These are phyloP conservation scores for Erythrocercus mccallii DNA, from an alignment of 2,113 vertebrate genomes.

Conservation along the genomic window DNA sequence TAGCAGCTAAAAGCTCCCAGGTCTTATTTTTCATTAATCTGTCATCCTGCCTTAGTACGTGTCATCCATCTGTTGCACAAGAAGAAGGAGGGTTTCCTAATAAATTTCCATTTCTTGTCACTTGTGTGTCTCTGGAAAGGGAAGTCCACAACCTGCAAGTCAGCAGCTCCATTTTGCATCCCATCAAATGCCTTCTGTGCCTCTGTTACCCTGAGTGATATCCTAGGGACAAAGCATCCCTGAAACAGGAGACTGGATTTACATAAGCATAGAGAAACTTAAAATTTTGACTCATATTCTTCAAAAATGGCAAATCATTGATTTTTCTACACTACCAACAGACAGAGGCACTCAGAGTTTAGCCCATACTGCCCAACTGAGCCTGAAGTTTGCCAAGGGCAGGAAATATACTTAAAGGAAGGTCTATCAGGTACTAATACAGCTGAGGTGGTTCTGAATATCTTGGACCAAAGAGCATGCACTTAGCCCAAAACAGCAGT, in stretches of 20 bases:
- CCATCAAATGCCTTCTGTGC: not conserved
- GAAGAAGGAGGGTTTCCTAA: not conserved
- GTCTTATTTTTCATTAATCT: not conserved
- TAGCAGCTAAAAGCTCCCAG: not conserved
- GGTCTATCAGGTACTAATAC: not conserved
- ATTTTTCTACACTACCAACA: not conserved
- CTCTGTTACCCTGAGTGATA: not conserved
- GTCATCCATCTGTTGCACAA: not conserved
- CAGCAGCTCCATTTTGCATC: not conserved
- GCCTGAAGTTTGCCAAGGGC: not conserved
- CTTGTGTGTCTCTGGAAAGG: not conserved
- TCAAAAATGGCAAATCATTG: not conserved
- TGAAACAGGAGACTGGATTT: not conserved
- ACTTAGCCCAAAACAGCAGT: not conserved
- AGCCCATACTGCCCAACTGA: not conserved
- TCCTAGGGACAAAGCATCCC: not conserved
- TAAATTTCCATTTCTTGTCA: not conserved
- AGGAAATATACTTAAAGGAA: not conserved
- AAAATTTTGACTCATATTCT: not conserved
- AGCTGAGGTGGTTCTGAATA: not conserved
- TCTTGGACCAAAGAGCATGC: not conserved
- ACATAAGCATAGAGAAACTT: not conserved
- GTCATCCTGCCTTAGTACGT: not conserved
- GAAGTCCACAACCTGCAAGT: not conserved
- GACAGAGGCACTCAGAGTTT: not conserved